phyloP scores from a whole-genome alignment of 2,888 invertebrate genomes.

The Agonopterix subpropinquella region DNA sequence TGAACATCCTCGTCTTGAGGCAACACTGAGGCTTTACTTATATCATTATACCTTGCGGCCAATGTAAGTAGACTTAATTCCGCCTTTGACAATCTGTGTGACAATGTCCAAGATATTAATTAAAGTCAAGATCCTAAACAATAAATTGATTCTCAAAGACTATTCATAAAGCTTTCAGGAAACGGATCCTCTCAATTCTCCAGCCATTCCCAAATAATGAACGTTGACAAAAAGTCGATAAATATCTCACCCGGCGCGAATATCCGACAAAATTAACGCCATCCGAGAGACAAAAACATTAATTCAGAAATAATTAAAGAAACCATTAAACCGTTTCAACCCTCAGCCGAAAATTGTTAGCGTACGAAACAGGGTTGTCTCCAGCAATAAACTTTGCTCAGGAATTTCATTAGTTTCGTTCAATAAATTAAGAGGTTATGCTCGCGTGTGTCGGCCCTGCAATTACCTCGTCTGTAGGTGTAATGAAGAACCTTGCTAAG shows the following conservation, averaged over 20 bases:
- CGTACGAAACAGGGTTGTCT: conserved; percentile 63
- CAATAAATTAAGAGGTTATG: conserved; percentile 76
- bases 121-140: too few species aligned
- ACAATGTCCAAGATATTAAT: too few species aligned
- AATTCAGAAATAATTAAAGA: conserved; percentile 71
- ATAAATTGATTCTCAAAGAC: too few species aligned
- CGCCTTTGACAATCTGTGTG: too few species aligned
- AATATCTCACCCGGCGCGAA: conserved; percentile 18
- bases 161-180: too few species aligned
- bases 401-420: conserved; percentile 76
- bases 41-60: too few species aligned
- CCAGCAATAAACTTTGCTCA: conserved; percentile 67
- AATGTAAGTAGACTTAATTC: too few species aligned
- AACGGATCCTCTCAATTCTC: too few species aligned
- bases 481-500: conserved; percentile 61
- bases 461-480: conserved; percentile 67
- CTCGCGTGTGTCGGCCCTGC: conserved; percentile 73
- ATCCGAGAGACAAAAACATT: conserved; percentile 43
- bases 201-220: too few species aligned
- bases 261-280: conserved; percentile 40
- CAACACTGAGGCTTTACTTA: too few species aligned
- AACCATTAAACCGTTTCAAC: conserved; percentile 57
- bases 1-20: too few species aligned
- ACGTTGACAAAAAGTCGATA: conserved; percentile 14
- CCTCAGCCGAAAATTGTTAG: conserved; percentile 63